Conservation (phyloP, 2,888 invertebrate genomes). For the Actias luna region DNA sequence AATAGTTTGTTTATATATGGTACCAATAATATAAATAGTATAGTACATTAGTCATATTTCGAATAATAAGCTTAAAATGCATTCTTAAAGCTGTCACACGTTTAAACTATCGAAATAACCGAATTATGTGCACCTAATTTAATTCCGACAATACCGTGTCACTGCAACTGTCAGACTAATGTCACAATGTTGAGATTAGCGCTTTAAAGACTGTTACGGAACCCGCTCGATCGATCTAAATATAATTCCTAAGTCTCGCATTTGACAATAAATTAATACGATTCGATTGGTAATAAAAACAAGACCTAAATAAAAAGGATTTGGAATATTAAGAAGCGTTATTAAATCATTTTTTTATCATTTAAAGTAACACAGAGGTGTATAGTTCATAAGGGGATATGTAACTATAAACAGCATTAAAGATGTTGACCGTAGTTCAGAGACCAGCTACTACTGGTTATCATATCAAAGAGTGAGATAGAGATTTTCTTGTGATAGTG, state of each 20-base stretch:
- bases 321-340: not conserved
- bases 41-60: not conserved
- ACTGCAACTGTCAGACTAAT: slow-evolving; percentile 61
- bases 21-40: too few relatives aligned
- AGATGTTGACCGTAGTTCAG: too few relatives aligned
- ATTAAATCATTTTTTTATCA: not conserved
- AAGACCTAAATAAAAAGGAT: slow-evolving; percentile 28
- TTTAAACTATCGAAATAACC: slow-evolving; percentile 59
- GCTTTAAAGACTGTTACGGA: slow-evolving; percentile 25
- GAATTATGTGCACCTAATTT: slow-evolving; percentile 68
- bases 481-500: too few relatives aligned
- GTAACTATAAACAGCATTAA: not conserved
- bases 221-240: slow-evolving; percentile 31
- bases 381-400: too few relatives aligned
- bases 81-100: not conserved
- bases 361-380: not conserved
- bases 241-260: slow-evolving; percentile 16
- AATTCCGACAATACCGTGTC: slow-evolving; percentile 57
- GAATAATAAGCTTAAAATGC: not conserved
- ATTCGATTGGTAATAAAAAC: slow-evolving; percentile 28
- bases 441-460: too few relatives aligned
- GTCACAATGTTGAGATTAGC: slow-evolving; percentile 50
- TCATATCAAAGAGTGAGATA: too few relatives aligned
- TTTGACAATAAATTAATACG: slow-evolving; percentile 37
- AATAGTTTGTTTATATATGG: too few relatives aligned